These are phyloP conservation scores for Celastrina argiolus DNA, from an alignment of 2,888 invertebrate genomes.

Conservation along the genomic window DNA sequence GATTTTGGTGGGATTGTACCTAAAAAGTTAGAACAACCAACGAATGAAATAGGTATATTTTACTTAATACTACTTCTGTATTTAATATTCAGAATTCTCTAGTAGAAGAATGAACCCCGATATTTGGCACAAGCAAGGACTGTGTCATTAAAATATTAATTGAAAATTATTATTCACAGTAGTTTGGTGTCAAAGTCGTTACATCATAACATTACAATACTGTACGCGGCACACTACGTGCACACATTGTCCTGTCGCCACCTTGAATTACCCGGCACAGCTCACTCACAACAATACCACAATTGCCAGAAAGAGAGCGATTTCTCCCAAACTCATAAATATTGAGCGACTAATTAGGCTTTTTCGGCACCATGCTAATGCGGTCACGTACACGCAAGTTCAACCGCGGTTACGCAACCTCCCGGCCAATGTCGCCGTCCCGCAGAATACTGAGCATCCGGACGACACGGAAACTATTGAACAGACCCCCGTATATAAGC, in stretches of 20 bases:
- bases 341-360: slow-evolving; percentile 53
- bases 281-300: slow-evolving; percentile 32
- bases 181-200: neutral
- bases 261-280: slow-evolving; percentile 17
- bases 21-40: too few species aligned
- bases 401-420: slow-evolving; percentile 62
- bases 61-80: too few species aligned
- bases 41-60: too few species aligned
- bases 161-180: neutral
- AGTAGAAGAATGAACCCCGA: too few species aligned
- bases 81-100: too few species aligned
- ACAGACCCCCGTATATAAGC: slow-evolving; percentile 60
- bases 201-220: neutral
- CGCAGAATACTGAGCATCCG: slow-evolving; percentile 72
- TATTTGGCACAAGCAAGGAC: too few species aligned
- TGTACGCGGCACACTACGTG: neutral
- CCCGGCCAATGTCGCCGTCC: slow-evolving; percentile 69
- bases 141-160: too few species aligned
- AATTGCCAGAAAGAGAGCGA: slow-evolving; percentile 54
- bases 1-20: too few species aligned
- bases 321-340: slow-evolving; percentile 64
- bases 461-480: slow-evolving; percentile 56
- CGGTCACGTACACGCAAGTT: slow-evolving; percentile 63
- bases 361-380: slow-evolving; percentile 50
- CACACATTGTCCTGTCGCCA: neutral